Conservation (phyloP, 2,888 invertebrate species). For the Hypsopygia costalis region DNA sequence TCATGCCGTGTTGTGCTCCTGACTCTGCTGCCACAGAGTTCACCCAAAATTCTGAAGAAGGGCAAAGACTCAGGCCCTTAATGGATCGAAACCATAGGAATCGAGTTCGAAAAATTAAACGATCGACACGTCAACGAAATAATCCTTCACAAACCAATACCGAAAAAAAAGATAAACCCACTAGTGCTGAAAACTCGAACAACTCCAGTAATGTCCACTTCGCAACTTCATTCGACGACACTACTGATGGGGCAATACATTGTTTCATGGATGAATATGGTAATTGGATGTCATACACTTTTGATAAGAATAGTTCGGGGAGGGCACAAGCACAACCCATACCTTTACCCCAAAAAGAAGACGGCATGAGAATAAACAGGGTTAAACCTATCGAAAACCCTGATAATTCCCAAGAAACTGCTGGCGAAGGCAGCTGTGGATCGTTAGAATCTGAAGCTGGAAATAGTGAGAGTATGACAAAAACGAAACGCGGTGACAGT, state of each 20-base stretch:
- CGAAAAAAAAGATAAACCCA: conserved; percentile 54
- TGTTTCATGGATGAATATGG: conserved; percentile 93
- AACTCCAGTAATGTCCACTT: conserved; percentile 79
- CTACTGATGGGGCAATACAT: conserved; percentile 91
- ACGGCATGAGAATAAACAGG: conserved; percentile 40
- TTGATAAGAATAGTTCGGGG: conserved; percentile 87
- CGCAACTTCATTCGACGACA: conserved; percentile 90
- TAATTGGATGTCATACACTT: conserved; percentile 91
- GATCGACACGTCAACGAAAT: conserved; percentile 74
- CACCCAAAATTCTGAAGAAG: conserved; percentile 49
- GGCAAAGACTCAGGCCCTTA: conserved; percentile 58
- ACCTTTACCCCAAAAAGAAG: conserved; percentile 56
- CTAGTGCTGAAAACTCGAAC: conserved; percentile 42
- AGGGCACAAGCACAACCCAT: conserved; percentile 64
- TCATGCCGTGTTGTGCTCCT: conserved; percentile 65
- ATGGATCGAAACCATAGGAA: conserved; percentile 75
- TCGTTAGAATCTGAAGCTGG: conserved; percentile 70
- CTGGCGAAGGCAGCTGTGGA: conserved; percentile 71
- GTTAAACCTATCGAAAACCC: conserved; percentile 53
- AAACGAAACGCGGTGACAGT: conserved; percentile 62
- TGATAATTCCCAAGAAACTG: conserved; percentile 61
- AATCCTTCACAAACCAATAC: conserved; percentile 50
- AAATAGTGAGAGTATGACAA: conserved; percentile 55
- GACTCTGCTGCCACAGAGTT: conserved; percentile 48
- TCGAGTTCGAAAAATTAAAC: conserved; percentile 77